Base-by-base conservation (phyloP, 23 tunicate species). In the Pegea sp. region DNA sequence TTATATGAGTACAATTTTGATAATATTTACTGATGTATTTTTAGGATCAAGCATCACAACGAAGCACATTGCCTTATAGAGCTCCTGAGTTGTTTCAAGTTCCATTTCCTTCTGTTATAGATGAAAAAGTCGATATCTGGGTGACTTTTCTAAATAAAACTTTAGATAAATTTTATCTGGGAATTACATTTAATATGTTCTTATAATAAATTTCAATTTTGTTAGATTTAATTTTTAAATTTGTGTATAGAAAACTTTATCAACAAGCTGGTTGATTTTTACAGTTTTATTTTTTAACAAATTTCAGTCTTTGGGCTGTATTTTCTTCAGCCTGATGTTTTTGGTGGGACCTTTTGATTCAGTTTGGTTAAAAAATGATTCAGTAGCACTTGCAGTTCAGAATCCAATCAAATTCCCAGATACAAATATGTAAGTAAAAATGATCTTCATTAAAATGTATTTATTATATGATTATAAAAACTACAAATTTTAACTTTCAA, bases 281-380 rank as follows among this genome's bases (percentile, higher is more conserved):
- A 38, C 46, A 38, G 46, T 38, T 38, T 38, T 38, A 38, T 38
- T 38, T 38, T 42, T 42, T 42, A 13, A 42, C 18, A 42, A 13
- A 13, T 42, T 70, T 29, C 63, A 71, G 93, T 89, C 98, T 0
- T 63, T 89, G 7, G 98, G 98, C 2, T 89, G 98, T 58, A 61
- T 89, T 22, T 56, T 89, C 4, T 89, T 31, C 66, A 76, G 90
- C 33, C 68, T 89, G 27, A 76, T 89, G 81, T 62, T 66, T 38
- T 65, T 77, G 46, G 98, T 77, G 71, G 98, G 98, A 2, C 98
- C 98, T n/a, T 89, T 89, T 57, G 98, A 89, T 53, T 56, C 67
- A 43, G 76, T 72, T 1, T 89, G 98, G 98, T 32, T 89, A 44
- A 77, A 78, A 62, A 71, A 71, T 27, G 98, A 89, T 42, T 89